Base-by-base conservation (phyloP, 2,797 vertebrate species). In the Sitta carolinensis region DNA sequence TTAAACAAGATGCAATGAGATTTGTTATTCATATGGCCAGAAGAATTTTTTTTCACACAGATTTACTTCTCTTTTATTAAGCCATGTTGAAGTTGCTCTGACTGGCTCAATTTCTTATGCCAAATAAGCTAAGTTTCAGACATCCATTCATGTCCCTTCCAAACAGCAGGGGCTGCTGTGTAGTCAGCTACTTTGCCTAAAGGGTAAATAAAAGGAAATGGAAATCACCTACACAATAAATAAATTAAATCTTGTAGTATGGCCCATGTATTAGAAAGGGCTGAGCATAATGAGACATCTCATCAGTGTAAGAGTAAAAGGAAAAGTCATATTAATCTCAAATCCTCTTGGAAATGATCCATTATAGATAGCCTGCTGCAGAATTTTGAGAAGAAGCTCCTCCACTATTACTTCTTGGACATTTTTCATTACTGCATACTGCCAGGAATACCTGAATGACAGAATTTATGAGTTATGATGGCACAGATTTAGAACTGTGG, bases 211-310 rank as follows among this genome's bases (percentile, higher is more conserved):
- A 89, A 93, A 87, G 57, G 62, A 93, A 91, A 92, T 89, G 84
- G 86, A 95, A 93, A 93, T 87, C 72, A 89, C 62, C 62, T 68
- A 58, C 64, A 89, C 58, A 93, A 93, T 89, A 95, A 95, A 92
- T 93, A 94, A 94, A 95, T 94, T 74, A 92, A 78, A 94, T 68
- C 64, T 72, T 91, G 52, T 78, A 75, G 62, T 69, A 75, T 80
- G 54, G 68, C 19, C 84, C 21, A 38, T 78, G 90, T 52, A 91
- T 94, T 91, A 95, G 55, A 84, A 84, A 87, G 83, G 54, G 63
- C 73, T 87, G 67, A 95, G 76, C 51, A 76, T 92, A 94, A 95
- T 93, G 91, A 96, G 91, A 92, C 79, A 91, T 81, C 62, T 94
- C 89, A 73, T 93, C 90, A 92, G 62, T 34, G 50, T 87, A 90